phyloP scores from a whole-genome alignment of 1,140 invertebrate species.

The Pissodes strobi region DNA sequence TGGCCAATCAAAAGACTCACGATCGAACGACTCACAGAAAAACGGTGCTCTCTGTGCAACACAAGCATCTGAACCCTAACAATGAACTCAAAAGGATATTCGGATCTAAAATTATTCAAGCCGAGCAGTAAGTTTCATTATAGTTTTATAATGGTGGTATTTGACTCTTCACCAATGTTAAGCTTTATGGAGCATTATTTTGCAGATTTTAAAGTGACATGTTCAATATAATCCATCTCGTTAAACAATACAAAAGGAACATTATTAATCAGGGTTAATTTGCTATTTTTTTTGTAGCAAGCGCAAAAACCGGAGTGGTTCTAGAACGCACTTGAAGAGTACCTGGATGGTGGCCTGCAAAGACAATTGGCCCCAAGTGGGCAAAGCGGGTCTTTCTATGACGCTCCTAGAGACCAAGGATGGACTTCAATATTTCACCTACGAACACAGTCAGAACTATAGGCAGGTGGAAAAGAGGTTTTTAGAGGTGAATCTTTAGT shows the following conservation, averaged over 20 bases:
- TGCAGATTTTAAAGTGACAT: too few species aligned
- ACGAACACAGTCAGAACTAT: constrained; percentile 79
- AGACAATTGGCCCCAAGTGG: constrained; percentile 69
- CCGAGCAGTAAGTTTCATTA: constrained; percentile 69
- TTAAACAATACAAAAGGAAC: too few species aligned
- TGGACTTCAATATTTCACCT: constrained; percentile 70
- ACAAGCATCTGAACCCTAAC: constrained; percentile 78
- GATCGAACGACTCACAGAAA: constrained; percentile 53
- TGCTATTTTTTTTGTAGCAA: constrained; percentile 61
- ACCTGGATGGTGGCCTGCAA: constrained; percentile 70
- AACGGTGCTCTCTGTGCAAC: constrained; percentile 65
- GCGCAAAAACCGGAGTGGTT: constrained; percentile 60
- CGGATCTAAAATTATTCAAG: constrained; percentile 77
- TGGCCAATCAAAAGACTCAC: constrained; percentile 38
- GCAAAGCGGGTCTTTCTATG: constrained; percentile 78
- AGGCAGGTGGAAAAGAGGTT: constrained; percentile 76
- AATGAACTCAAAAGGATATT: constrained; percentile 86
- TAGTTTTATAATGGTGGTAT: too few species aligned
- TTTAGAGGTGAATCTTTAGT: too few species aligned
- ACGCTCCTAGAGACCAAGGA: constrained; percentile 61
- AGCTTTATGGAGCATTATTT: too few species aligned
- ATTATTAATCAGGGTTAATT: too few species aligned
- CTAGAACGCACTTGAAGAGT: constrained; percentile 62
- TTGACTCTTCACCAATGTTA: too few species aligned
- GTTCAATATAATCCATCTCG: too few species aligned